Evolutionary conservation across 2,797 vertebrate species (phyloP).

Genomic region (Chromobotia macracanthus): DNA sequence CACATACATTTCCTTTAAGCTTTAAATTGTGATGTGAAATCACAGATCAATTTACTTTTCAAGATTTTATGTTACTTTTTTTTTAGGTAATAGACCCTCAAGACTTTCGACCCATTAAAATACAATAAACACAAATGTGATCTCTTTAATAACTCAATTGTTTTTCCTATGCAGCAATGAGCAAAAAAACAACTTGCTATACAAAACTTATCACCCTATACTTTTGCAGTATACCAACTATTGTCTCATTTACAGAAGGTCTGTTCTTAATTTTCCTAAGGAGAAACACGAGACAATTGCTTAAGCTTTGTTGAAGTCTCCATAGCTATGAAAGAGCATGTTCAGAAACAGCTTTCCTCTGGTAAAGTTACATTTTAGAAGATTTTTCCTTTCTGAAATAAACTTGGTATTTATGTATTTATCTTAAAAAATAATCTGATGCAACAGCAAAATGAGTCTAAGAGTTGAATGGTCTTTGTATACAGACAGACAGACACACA

Average conservation of each 20-base stretch:
- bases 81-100: neutral
- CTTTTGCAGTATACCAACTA: too few species aligned
- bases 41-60: neutral
- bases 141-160: neutral
- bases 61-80: neutral
- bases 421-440: neutral
- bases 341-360: too few species aligned
- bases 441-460: neutral
- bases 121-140: neutral
- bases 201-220: too few species aligned
- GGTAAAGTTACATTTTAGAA: too few species aligned
- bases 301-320: too few species aligned
- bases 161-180: neutral
- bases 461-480: constrained; percentile 5
- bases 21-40: neutral
- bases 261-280: too few species aligned
- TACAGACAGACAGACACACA: neutral
- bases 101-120: neutral
- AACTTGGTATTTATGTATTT: too few species aligned
- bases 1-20: constrained; percentile 7
- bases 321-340: too few species aligned
- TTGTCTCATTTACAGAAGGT: too few species aligned
- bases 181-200: too few species aligned
- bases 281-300: too few species aligned
- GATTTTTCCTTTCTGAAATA: too few species aligned